Conservation (phyloP, 2,797 vertebrate genomes). For the Gadopsis marmoratus region DNA sequence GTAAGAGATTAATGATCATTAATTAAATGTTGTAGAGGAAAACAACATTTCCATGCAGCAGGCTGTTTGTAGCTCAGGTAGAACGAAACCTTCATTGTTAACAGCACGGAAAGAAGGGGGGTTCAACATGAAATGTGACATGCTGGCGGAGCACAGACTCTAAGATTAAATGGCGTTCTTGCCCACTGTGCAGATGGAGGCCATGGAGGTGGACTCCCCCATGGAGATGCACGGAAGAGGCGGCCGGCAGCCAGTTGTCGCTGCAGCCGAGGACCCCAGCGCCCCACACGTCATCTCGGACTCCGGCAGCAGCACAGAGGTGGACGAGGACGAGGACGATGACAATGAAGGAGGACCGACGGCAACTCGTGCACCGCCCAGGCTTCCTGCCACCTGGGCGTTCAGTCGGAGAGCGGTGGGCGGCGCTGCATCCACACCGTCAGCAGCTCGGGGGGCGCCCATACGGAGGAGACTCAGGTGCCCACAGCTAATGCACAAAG, state of each 20-base stretch:
- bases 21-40: not conserved
- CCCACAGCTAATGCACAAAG: not conserved
- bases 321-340: conserved; percentile 56
- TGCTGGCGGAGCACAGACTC: not conserved
- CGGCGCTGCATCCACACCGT: conserved; percentile 3
- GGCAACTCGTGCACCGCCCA: conserved; percentile 11
- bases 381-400: conserved; percentile 76
- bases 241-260: not conserved
- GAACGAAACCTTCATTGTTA: not conserved
- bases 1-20: no score
- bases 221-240: conserved; percentile 17
- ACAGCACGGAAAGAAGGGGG: not conserved
- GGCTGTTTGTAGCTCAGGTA: not conserved
- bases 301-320: conserved; percentile 81
- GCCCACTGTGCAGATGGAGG: conserved; percentile 81
- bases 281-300: conserved; percentile 65
- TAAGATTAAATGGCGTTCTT: not conserved
- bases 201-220: conserved; percentile 89
- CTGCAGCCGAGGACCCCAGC: conserved; percentile 18
- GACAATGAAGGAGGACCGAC: not conserved
- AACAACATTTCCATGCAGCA: not conserved
- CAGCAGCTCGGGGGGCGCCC: conserved; percentile 31
- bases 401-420: conserved; percentile 71
- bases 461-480: conserved; percentile 76
- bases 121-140: not conserved